These are phyloP conservation scores for Hetaerina americana DNA, from an alignment of 1,140 invertebrate species.

Conservation along the genomic window DNA sequence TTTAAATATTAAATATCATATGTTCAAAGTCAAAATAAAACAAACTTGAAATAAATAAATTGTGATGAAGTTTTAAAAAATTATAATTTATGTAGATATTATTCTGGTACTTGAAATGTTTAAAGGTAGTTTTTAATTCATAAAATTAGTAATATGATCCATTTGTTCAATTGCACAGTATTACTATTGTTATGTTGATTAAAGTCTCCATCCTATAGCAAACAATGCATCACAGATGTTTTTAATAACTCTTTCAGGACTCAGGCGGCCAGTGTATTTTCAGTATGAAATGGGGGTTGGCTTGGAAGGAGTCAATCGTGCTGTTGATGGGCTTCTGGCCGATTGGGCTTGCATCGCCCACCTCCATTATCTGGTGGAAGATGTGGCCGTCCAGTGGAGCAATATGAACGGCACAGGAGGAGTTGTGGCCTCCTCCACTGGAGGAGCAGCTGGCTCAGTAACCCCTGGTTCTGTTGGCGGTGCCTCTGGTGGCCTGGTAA, in stretches of 20 bases:
- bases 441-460: not conserved
- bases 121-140: no score
- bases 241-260: constrained; percentile 37
- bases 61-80: no score
- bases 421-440: not conserved
- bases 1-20: no score
- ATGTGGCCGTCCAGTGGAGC: constrained; percentile 46
- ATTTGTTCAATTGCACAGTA: no score
- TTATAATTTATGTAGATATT: no score
- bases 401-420: not conserved
- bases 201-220: no score
- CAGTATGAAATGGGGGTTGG: constrained; percentile 70
- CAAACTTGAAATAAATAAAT: no score
- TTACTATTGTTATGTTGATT: no score
- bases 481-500: not conserved
- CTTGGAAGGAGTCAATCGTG: constrained; percentile 50
- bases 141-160: no score
- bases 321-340: constrained; percentile 68
- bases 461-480: not conserved
- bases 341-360: constrained; percentile 88
- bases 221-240: no score
- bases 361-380: constrained; percentile 69
- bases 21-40: no score
- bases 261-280: constrained; percentile 71
- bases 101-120: no score